Percentiles rank a stretch among this genome's conserved stretches.
phyloP scores from a whole-genome alignment of 2,113 vertebrate genomes.

The Kobus ellipsiprymnus region DNA sequence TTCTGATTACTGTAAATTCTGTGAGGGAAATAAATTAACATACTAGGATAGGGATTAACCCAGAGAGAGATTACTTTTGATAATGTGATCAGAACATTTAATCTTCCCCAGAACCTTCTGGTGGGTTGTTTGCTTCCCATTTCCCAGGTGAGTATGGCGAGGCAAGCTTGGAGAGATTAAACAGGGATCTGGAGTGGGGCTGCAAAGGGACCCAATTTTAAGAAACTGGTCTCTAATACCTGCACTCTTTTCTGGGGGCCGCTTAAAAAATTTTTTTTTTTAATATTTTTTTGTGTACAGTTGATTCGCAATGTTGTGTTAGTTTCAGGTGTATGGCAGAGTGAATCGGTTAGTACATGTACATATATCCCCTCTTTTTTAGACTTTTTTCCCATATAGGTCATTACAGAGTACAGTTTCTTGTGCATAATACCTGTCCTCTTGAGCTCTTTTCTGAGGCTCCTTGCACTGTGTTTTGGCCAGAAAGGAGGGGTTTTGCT shows the following conservation, averaged over 20 bases:
- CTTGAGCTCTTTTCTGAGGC: not conserved
- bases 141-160: not conserved
- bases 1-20: not conserved
- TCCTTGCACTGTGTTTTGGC: not conserved
- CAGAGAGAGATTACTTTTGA: not conserved
- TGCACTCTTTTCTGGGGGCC: accelerated
- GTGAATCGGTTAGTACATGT: not conserved
- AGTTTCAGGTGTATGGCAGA: not conserved
- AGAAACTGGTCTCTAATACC: not conserved
- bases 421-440: accelerated
- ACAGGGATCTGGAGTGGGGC: not conserved
- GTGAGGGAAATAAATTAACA: not conserved
- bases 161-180: not conserved
- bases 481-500: not conserved
- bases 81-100: not conserved
- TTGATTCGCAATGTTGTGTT: not conserved
- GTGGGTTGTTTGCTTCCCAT: not conserved
- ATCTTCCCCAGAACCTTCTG: not conserved
- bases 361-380: not conserved
- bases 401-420: not conserved
- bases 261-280: not conserved
- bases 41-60: not conserved
- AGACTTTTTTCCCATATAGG: not conserved
- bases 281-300: not conserved
- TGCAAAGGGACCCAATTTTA: not conserved